Evolutionary conservation across 1,140 invertebrate species (phyloP).

Genomic region (Parasteatoda tepidariorum): DNA sequence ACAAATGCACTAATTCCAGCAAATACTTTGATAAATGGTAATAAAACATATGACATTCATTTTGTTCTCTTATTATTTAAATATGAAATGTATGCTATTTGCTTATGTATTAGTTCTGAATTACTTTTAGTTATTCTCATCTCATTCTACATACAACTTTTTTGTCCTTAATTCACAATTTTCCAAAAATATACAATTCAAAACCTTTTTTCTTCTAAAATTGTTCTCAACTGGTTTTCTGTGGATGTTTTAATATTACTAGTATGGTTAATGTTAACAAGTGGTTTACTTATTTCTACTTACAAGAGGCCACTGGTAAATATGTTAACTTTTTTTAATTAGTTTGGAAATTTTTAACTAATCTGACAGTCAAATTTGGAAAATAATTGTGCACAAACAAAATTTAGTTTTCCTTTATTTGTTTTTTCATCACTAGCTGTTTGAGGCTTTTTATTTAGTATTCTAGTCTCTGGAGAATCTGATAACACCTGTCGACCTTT

Average conservation of each 20-base stretch:
- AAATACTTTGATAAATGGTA: constrained; percentile 13
- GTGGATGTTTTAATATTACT: too few relatives aligned
- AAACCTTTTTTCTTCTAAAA: background rate
- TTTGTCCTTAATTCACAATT: background rate
- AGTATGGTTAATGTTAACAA: too few relatives aligned
- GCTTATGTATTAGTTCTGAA: background rate
- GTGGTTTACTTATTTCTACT: too few relatives aligned
- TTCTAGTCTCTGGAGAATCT: too few relatives aligned
- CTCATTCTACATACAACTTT: background rate
- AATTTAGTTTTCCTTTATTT: background rate
- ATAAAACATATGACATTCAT: background rate
- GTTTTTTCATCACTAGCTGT: background rate
- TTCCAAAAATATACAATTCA: background rate
- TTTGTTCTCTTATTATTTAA: background rate
- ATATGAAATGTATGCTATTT: background rate
- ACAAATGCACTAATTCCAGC: constrained; percentile 5
- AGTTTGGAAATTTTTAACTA: too few relatives aligned
- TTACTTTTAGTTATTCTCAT: background rate
- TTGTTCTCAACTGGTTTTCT: background rate
- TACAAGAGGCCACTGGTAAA: too few relatives aligned
- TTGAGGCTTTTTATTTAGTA: too few relatives aligned
- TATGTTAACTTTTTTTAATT: too few relatives aligned
- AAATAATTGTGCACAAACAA: too few relatives aligned
- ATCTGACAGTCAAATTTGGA: too few relatives aligned
- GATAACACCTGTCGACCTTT: too few relatives aligned